These are phyloP conservation scores for Blastomussa wellsi DNA, from an alignment of 92 coral and sea anemone genomes.

Conservation along the genomic window DNA sequence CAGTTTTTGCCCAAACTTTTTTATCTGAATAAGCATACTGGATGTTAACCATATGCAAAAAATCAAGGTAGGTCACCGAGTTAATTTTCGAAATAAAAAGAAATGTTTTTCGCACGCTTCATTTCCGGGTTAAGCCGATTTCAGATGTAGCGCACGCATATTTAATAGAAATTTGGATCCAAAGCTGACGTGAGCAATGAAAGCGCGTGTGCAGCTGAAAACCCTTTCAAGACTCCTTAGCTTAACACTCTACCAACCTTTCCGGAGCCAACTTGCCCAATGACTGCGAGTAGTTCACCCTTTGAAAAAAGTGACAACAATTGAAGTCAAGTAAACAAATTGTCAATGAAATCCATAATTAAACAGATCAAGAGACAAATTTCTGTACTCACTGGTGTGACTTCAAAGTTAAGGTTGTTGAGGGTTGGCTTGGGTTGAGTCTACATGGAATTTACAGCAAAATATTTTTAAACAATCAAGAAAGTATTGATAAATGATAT, in stretches of 20 bases:
- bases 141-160: no score
- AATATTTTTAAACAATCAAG: not conserved
- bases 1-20: no score
- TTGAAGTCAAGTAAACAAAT: not conserved
- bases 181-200: no score
- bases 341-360: not conserved
- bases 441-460: constrained; percentile 33
- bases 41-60: no score
- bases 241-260: constrained; percentile 48
- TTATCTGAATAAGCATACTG: no score
- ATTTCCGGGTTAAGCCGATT: no score
- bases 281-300: constrained; percentile 78
- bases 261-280: constrained; percentile 86
- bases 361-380: not conserved
- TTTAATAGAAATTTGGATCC: no score
- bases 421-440: constrained; percentile 56
- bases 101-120: no score
- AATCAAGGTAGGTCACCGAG: no score
- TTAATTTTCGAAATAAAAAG: no score
- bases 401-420: constrained; percentile 73
- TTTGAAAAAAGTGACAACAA: not conserved
- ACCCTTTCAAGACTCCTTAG: no score
- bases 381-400: constrained; percentile 24
- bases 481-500: not conserved
- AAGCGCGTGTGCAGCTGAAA: no score